These are phyloP conservation scores for Rattus rattus DNA, from an alignment of 2,113 vertebrate species.

Conservation along the genomic window DNA sequence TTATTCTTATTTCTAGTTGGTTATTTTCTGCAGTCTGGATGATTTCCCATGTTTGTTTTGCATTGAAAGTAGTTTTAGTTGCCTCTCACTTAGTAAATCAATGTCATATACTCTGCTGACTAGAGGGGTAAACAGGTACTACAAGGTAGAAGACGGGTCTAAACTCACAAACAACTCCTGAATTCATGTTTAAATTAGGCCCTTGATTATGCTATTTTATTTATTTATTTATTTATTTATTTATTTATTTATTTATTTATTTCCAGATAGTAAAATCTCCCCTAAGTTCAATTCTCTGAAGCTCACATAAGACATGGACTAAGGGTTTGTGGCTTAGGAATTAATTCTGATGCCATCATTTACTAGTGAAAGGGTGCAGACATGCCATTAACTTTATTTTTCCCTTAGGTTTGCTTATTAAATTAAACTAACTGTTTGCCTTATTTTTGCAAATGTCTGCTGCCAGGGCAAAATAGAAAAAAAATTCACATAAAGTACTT, in stretches of 20 bases:
- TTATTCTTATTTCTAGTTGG: neutral
- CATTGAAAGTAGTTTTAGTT: neutral
- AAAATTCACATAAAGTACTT: neutral
- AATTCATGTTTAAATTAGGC: neutral
- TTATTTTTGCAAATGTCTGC: conserved; percentile 51
- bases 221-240: too few relatives aligned
- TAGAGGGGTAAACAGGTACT: neutral
- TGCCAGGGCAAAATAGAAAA: conserved; percentile 47
- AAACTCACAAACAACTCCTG: neutral
- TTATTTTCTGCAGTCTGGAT: neutral
- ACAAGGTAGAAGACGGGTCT: neutral
- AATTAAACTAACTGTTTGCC: conserved; percentile 41
- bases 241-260: too few relatives aligned
- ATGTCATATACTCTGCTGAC: neutral
- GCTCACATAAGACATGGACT: neutral
- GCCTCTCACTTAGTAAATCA: neutral
- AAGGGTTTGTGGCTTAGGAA: neutral
- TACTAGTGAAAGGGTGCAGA: neutral
- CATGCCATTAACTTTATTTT: neutral
- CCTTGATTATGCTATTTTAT: neutral
- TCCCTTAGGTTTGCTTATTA: conserved; percentile 11
- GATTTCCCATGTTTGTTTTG: neutral
- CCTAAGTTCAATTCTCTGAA: neutral
- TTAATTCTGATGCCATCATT: neutral
- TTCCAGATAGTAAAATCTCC: neutral